Percentiles rank a stretch among this genome's conserved stretches.
These are phyloP conservation scores for Globodera ellingtonae DNA, from an alignment of 1,140 invertebrate genomes.

Conservation along the genomic window DNA sequence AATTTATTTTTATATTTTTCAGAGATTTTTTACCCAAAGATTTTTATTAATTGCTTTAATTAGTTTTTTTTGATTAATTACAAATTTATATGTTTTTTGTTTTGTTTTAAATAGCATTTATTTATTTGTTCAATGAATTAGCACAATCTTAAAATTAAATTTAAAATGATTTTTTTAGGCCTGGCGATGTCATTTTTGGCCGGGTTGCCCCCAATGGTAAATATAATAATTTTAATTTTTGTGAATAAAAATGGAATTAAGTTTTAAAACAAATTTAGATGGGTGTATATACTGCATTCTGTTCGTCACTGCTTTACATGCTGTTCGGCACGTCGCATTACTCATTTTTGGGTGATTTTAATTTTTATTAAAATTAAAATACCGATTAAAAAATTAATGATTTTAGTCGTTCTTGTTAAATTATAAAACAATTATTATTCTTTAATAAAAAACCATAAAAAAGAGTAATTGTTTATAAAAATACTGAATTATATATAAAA, in stretches of 20 bases:
- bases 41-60: no score
- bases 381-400: no score
- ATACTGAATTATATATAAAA: no score
- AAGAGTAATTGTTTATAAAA: no score
- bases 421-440: no score
- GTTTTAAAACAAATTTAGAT: slow-evolving; percentile 62
- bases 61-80: no score
- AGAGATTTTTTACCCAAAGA: no score
- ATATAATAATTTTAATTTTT: not conserved
- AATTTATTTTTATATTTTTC: not conserved
- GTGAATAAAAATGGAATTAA: no score
- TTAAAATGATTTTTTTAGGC: slow-evolving; percentile 69
- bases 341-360: slow-evolving; percentile 80
- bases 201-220: slow-evolving; percentile 77
- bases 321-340: slow-evolving; percentile 88
- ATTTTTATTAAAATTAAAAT: not conserved
- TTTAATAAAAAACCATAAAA: no score
- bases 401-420: no score
- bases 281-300: slow-evolving; percentile 91
- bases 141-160: not conserved
- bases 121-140: no score
- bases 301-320: slow-evolving; percentile 85
- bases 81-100: no score
- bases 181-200: slow-evolving; percentile 89
- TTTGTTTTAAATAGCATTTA: slow-evolving; percentile 1